Evolutionary conservation across 2,888 invertebrate genomes (phyloP), one percentile per base, ranked within the genome.

Genomic region (Labia minor): DNA sequence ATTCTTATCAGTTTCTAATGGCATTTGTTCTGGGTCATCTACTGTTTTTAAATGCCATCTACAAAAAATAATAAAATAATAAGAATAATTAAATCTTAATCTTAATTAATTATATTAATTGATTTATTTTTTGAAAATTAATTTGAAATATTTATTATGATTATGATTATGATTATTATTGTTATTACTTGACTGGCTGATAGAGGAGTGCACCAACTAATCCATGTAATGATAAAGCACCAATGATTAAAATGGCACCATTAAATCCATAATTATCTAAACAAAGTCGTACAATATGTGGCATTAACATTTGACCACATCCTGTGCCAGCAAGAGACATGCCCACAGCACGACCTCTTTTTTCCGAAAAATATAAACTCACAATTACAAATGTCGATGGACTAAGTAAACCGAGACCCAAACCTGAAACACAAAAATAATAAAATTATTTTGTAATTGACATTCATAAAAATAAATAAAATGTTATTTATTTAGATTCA

Each of bases 281-380:
- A 64, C 88, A 81, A 73, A 83, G 81, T 62, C 73, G 71, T 67
- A 89, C 85, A 70, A 88, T 78, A 73, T 86, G 87, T 1, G 89
- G 89, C 82, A 89, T 85, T 69, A 87, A 75, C 76, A 88, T 86
- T 75, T 89, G 88, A 1, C 89, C 89, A 21, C 88, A 77, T 69
- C 89, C 88, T 70, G 89, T 87, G 67, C 89, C 89, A 21, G 87
- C 87, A 78, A 88, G 83, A 0, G 88, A 85, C 26, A 89, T 78
- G 1, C 89, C 89, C 66, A 89, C 87, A n/a, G 89, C 89, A 61
- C 85, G 81, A 69, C 86, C 86, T 72, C 87, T 85, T 74, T 80
- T 83, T 67, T 80, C 79, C 68, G 81, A 83, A 74, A 89, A 90
- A 76, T 88, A 89, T 20, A 85, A 81, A 75, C 86, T 87, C 69